Conservation (phyloP, 2,797 vertebrate genomes). For the Triplophysa yarkandensis region DNA sequence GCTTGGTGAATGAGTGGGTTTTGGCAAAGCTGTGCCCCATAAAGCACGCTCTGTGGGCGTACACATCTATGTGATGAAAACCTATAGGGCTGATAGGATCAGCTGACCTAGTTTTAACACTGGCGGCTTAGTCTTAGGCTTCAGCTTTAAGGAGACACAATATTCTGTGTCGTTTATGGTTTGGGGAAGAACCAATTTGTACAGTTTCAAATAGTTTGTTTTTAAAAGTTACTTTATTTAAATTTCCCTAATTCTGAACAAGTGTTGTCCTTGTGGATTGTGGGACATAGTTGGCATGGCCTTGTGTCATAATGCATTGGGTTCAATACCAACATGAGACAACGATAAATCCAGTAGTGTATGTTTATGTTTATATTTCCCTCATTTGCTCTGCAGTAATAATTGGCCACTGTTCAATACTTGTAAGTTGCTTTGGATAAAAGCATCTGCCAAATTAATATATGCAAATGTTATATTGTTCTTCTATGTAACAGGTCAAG, state of each 20-base stretch:
- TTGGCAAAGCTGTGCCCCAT: constrained; percentile 19
- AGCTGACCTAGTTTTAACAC: constrained; percentile 10
- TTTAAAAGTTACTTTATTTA: neutral
- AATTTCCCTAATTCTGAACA: constrained; percentile 12
- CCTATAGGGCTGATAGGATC: constrained; percentile 7
- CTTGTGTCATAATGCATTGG: constrained; percentile 55
- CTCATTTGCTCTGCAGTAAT: no score
- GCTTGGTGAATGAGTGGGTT: constrained; percentile 31
- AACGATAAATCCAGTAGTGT: neutral
- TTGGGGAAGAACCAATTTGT: neutral
- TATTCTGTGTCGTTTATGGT: neutral
- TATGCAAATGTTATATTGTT: neutral
- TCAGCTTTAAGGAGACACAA: neutral
- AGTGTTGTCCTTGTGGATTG: constrained; percentile 57
- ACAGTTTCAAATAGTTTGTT: neutral
- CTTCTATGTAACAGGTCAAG: constrained; percentile 79
- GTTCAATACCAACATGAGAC: neutral
- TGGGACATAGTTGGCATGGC: constrained; percentile 61
- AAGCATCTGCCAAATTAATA: no score
- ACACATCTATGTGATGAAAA: constrained; percentile 26
- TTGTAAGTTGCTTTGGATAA: no score
- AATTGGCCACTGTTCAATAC: neutral
- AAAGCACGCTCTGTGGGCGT: constrained; percentile 16
- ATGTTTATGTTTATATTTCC: no score
- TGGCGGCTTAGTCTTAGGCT: neutral